phyloP scores from a whole-genome alignment of 2,888 invertebrate genomes.

The Erynnis tages region DNA sequence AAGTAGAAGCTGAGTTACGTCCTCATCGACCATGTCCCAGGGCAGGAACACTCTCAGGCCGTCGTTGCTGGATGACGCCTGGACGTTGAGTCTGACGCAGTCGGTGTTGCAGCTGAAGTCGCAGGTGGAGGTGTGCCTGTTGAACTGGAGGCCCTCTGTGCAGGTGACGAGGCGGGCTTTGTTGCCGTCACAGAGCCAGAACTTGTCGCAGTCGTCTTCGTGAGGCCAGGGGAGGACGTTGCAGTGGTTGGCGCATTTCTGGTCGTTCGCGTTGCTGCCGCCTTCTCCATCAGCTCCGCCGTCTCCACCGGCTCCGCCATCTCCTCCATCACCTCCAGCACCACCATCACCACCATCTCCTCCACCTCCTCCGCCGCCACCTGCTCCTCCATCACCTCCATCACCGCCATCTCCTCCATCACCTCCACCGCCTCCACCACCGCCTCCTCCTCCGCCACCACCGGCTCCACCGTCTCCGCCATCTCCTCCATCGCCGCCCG shows the following conservation, averaged over 20 bases:
- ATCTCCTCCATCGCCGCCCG: neutral
- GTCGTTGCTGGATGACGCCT: conserved; percentile 39
- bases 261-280: conserved; percentile 15
- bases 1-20: neutral
- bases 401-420: neutral
- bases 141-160: conserved; percentile 65
- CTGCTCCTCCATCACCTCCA: neutral
- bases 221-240: conserved; percentile 62
- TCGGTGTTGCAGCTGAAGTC: conserved; percentile 60
- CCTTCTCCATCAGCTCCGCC: neutral
- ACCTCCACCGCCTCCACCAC: neutral
- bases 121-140: conserved; percentile 50
- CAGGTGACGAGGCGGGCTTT: conserved; percentile 46
- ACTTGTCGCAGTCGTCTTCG: conserved; percentile 62
- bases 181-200: conserved; percentile 56
- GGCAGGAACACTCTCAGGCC: conserved; percentile 56
- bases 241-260: conserved; percentile 50
- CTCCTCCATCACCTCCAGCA: conserved; percentile 1
- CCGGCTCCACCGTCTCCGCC: conserved; percentile 6
- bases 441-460: conserved; percentile 1
- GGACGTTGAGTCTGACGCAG: conserved; percentile 44
- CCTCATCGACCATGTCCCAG: conserved; percentile 45
- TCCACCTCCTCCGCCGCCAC: neutral
- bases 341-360: conserved; percentile 11
- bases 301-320: conserved; percentile 1